phyloP scores from a whole-genome alignment of 2,888 invertebrate genomes.

The Eledona agricola region DNA sequence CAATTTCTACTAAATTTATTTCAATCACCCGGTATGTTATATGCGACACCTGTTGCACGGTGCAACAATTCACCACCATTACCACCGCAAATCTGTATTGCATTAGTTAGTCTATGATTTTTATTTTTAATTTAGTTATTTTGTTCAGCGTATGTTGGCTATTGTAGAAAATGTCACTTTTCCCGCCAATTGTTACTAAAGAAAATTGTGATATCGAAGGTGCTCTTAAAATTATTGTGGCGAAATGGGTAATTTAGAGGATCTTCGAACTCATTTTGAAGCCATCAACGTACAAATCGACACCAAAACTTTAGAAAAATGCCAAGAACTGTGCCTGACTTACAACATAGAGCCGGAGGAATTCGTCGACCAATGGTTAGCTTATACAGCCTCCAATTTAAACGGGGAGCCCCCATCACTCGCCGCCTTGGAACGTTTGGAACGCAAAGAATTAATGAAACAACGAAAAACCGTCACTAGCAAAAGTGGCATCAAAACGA shows the following conservation, averaged over 20 bases:
- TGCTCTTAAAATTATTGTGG: no score
- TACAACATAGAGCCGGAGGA: slow-evolving; percentile 73
- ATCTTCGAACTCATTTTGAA: slow-evolving; percentile 48
- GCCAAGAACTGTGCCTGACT: slow-evolving; percentile 72
- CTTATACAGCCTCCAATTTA: slow-evolving; percentile 74
- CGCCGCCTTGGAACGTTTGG: slow-evolving; percentile 69
- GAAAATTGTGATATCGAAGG: no score
- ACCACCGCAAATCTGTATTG: no score
- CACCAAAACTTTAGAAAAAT: slow-evolving; percentile 68
- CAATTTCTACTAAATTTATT: no score
- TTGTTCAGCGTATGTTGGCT: no score
- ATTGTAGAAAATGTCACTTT: no score
- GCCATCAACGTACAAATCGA: slow-evolving; percentile 57
- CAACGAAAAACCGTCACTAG: slow-evolving; percentile 51
- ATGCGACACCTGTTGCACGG: no score
- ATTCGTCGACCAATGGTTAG: slow-evolving; percentile 82
- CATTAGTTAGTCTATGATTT: no score
- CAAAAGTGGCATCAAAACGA: not conserved
- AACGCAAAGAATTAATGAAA: slow-evolving; percentile 72
- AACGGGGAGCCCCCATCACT: slow-evolving; percentile 70
- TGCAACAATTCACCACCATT: no score
- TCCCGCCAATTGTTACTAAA: no score
- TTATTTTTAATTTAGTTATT: no score
- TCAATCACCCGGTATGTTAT: no score
- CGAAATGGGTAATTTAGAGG: slow-evolving; percentile 44